Percentiles rank a stretch among this genome's conserved stretches.
Evolutionary conservation across 2,888 invertebrate species (phyloP).

Genomic region (Acanthoscelides obtectus): DNA sequence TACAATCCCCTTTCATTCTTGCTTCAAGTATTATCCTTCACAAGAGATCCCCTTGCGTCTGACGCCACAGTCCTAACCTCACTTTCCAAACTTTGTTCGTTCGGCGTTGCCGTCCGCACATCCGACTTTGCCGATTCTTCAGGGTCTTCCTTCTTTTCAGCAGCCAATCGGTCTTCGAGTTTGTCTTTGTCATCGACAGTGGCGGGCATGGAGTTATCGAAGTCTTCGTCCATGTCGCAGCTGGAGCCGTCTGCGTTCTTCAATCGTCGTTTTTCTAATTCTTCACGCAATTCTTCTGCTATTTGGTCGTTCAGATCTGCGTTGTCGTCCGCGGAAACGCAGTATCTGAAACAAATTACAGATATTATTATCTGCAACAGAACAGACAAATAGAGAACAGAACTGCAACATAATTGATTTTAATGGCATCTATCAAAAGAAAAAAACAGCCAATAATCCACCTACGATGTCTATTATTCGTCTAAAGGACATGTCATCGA

Average conservation of each 20-base stretch:
- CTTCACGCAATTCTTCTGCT: constrained; percentile 23
- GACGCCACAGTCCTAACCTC: not conserved
- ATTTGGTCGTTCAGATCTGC: constrained; percentile 25
- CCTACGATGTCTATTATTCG: no score
- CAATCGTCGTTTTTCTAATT: not conserved
- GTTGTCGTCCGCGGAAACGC: constrained; percentile 29
- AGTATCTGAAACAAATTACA: constrained; percentile 18
- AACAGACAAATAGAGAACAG: no score
- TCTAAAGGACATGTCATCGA: no score
- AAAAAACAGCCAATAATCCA: no score
- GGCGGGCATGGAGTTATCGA: not conserved
- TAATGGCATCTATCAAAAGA: no score
- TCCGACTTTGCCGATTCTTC: not conserved
- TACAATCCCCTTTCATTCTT: not conserved
- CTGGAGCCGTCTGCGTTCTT: not conserved
- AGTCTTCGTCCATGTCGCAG: not conserved
- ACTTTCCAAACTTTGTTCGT: not conserved
- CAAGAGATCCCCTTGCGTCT: not conserved
- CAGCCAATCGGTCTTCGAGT: not conserved
- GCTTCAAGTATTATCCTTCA: not conserved
- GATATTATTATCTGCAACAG: not conserved
- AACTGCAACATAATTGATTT: no score
- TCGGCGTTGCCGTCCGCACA: not conserved
- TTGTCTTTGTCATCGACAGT: not conserved
- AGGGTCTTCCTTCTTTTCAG: not conserved